Percentiles rank a stretch among this genome's conserved stretches.
Conservation (phyloP, 2,113 vertebrate species). For the Corythaeola cristata region DNA sequence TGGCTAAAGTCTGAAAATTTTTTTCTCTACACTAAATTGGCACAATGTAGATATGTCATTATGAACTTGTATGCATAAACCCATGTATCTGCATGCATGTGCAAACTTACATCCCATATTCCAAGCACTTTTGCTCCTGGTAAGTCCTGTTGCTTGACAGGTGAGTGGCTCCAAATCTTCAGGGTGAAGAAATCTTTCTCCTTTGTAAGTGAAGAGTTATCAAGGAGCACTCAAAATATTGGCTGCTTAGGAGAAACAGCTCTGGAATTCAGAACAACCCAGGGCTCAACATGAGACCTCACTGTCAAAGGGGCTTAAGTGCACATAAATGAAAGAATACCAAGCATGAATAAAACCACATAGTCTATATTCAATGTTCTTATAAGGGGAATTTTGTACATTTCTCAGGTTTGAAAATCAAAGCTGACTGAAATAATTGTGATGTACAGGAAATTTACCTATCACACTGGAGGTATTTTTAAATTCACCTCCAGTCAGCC, state of each 20-base stretch:
- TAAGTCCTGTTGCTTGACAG: background rate
- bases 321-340: background rate
- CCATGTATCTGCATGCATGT: background rate
- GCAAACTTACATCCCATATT: background rate
- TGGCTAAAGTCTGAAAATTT: background rate
- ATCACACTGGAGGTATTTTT: background rate
- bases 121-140: background rate
- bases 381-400: background rate
- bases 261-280: background rate
- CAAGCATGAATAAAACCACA: background rate
- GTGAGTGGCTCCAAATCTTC: background rate
- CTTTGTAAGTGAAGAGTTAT: background rate
- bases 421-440: background rate
- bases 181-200: background rate
- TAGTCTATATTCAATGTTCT: background rate
- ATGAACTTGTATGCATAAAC: background rate
- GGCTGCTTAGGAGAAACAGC: background rate
- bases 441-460: background rate
- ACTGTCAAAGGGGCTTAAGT: background rate
- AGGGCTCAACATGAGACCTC: background rate
- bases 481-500: background rate
- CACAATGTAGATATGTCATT: background rate
- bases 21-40: background rate
- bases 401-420: background rate
- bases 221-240: background rate